Evolutionary conservation across 2,888 invertebrate species (phyloP).

Genomic region (Salpingus planirostris): DNA sequence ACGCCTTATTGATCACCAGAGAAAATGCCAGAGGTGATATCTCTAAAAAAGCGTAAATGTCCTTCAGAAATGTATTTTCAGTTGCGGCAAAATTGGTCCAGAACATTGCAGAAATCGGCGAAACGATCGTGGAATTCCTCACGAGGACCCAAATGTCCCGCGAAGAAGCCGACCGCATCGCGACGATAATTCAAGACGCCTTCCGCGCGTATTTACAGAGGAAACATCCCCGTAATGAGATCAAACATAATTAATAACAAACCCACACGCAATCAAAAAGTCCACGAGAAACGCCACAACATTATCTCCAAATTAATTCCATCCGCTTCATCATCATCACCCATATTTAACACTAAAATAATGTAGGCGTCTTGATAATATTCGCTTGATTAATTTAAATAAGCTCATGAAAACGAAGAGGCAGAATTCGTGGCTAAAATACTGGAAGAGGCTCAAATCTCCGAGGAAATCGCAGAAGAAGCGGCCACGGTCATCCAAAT

Average conservation of each 20-base stretch:
- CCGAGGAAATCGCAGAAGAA: constrained; percentile 14
- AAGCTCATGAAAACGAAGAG: constrained; percentile 23
- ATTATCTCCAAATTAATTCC: too few species aligned
- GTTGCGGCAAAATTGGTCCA: constrained; percentile 37
- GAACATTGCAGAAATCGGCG: constrained; percentile 32
- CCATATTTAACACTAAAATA: too few species aligned
- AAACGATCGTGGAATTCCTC: constrained; percentile 32
- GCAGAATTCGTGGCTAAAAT: constrained; percentile 26
- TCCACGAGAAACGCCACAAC: too few species aligned
- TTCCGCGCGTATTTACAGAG: constrained; percentile 21
- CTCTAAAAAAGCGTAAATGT: constrained; percentile 1
- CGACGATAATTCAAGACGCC: constrained; percentile 30
- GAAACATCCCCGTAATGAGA: too few species aligned
- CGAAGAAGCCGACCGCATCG: constrained; percentile 31
- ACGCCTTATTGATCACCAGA: constrained; percentile 55
- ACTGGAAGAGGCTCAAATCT: constrained; percentile 22
- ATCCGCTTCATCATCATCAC: too few species aligned
- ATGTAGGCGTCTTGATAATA: too few species aligned
- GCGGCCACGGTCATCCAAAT: constrained; percentile 24
- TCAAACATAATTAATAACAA: too few species aligned
- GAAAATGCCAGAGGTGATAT: constrained; percentile 45
- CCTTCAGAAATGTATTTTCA: too few species aligned
- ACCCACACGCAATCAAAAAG: too few species aligned
- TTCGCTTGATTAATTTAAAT: background rate
- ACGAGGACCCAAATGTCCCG: constrained; percentile 29